Evolutionary conservation across 2,888 invertebrate species (phyloP).

Genomic region (Idaea straminata): DNA sequence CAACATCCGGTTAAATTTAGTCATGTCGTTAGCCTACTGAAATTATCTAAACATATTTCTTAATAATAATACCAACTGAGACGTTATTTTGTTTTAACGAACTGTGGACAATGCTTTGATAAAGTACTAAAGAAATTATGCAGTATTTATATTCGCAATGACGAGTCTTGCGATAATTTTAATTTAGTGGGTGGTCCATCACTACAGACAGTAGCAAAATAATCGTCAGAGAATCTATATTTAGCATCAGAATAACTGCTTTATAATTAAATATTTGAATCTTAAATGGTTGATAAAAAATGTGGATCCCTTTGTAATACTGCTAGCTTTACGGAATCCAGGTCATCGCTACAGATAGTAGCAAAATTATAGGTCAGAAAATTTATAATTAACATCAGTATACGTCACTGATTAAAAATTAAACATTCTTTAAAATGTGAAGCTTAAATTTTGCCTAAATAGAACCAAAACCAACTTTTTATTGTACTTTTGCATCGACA

Average conservation of each 20-base stretch:
- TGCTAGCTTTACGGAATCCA: no score
- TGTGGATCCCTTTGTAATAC: no score
- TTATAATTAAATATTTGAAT: no score
- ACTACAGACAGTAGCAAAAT: background rate
- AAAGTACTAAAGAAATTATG: background rate
- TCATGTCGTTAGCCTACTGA: background rate
- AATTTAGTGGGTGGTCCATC: background rate
- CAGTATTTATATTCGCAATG: background rate
- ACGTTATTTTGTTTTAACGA: background rate
- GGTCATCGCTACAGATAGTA: no score
- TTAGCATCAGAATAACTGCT: background rate
- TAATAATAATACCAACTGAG: background rate
- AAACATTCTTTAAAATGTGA: no score
- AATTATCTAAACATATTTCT: background rate
- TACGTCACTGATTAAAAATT: no score
- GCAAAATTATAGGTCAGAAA: no score
- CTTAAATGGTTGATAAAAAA: no score
- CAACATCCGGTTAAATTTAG: background rate
- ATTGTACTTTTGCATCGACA: no score
- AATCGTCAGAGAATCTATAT: background rate
- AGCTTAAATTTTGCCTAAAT: no score
- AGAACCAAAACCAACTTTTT: no score
- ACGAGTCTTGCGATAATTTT: background rate
- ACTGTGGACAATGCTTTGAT: background rate
- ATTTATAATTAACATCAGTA: no score